Evolutionary conservation across 2,797 vertebrate genomes (phyloP).

Genomic region (Taenioides sp.): DNA sequence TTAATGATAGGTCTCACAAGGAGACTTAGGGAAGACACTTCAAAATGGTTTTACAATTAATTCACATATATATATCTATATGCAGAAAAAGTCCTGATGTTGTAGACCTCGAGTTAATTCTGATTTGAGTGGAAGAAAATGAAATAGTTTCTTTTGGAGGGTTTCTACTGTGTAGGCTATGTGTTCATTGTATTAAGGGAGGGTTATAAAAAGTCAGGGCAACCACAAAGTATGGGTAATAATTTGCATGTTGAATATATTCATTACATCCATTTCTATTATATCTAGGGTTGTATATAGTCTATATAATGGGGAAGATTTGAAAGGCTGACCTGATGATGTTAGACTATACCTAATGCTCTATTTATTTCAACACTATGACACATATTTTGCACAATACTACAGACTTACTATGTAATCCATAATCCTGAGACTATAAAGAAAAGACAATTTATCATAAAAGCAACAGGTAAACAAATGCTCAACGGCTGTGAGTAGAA

Average conservation of each 20-base stretch:
- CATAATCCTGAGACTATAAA: background rate
- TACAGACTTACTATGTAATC: background rate
- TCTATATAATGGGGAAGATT: background rate
- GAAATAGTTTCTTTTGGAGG: background rate
- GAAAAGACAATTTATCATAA: background rate
- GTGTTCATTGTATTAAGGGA: background rate
- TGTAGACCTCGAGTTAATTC: background rate
- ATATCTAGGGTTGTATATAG: background rate
- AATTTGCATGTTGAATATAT: background rate
- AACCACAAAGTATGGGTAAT: background rate
- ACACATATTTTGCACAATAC: background rate
- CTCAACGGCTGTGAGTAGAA: no score
- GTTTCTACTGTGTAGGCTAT: background rate
- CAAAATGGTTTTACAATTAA: constrained; percentile 1
- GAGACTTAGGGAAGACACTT: background rate
- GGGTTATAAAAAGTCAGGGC: background rate
- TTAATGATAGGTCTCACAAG: constrained; percentile 10
- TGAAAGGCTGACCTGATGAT: background rate
- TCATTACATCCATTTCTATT: background rate
- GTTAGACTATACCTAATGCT: background rate
- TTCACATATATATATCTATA: constrained; percentile 1
- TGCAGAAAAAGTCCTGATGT: background rate
- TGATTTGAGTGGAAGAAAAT: background rate
- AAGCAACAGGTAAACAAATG: background rate
- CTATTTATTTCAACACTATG: no score